Evolutionary conservation across 2,888 invertebrate genomes (phyloP), one percentile per base, ranked within the genome.

Genomic region (Lasiommata megera): DNA sequence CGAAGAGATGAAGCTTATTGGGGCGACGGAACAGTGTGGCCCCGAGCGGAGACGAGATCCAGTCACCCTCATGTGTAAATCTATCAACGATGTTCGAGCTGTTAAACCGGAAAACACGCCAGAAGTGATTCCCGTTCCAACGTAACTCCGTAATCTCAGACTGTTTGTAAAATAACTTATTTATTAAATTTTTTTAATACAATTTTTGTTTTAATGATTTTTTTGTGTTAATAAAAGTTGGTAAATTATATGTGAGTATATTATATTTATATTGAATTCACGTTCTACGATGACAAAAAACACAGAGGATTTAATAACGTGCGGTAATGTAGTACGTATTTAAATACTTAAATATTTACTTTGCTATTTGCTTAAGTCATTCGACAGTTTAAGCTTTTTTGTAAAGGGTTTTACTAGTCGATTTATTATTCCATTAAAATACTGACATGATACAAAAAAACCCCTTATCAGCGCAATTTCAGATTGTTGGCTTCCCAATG

Each of bases 1-100:
- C 23, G 62, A 63, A 17, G 88, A 92, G 64, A 80, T 91, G 71
- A 93, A 91, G 69, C 84, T 95, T 43, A 69, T 95, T 16, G 94
- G 95, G 0, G 94, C 93, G 16, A 90, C 91, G 51, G 95, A 95
- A 72, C 94, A 95, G 73, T 96, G 96, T 76, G 95, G 95, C 14
- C 95, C 95, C 0, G 95, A 93, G 47, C 89, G 93, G 68, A 91
- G 89, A 66, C 92, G 95, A 31, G 94, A 96, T 74, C 90, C 92
- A n/a, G 91, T 92, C 58, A 95, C 95, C 7, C 90, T 94, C 41
- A 94, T 93, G 71, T 89, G 88, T 65, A 77, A 82, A 31, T 37
- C 50, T 16, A 68, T 69, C 38, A 28, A 9, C 14, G 50, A 50
- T 1, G 29, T 46, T 14, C 67, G 67, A 6, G 40, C 65, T 37